Percentiles rank a stretch among this genome's conserved stretches.
These are phyloP conservation scores for Megaceryle torquata DNA, from an alignment of 2,113 vertebrate species.

Conservation along the genomic window DNA sequence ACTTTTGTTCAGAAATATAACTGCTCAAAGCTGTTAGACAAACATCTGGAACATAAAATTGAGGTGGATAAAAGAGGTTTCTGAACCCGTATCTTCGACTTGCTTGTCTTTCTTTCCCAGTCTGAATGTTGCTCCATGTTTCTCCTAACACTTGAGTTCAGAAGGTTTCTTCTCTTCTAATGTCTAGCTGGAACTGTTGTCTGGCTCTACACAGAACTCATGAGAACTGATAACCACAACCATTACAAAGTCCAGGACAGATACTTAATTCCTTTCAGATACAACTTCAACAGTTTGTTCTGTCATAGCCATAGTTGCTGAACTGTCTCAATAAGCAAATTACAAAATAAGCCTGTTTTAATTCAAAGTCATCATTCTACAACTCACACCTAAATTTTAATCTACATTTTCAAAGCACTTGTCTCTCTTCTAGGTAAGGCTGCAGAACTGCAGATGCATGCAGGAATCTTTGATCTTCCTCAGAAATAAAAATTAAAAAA, in stretches of 20 bases:
- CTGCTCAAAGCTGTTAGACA: background rate
- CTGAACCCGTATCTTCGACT: background rate
- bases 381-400: background rate
- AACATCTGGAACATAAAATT: background rate
- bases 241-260: background rate
- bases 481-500: no score
- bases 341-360: background rate
- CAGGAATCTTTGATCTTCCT: background rate
- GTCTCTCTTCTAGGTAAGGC: background rate
- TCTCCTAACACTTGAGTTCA: background rate
- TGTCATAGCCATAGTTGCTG: background rate
- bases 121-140: background rate
- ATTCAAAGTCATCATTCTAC: background rate
- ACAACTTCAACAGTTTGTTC: background rate
- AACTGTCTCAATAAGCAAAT: background rate
- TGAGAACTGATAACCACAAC: background rate
- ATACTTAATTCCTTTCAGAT: background rate
- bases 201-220: background rate
- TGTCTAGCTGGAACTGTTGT: background rate
- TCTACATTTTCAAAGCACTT: background rate
- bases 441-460: background rate
- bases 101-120: background rate
- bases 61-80: background rate
- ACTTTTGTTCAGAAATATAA: background rate
- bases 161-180: background rate